These are phyloP conservation scores for Ceryle rudis DNA, from an alignment of 2,797 vertebrate species.

Conservation along the genomic window DNA sequence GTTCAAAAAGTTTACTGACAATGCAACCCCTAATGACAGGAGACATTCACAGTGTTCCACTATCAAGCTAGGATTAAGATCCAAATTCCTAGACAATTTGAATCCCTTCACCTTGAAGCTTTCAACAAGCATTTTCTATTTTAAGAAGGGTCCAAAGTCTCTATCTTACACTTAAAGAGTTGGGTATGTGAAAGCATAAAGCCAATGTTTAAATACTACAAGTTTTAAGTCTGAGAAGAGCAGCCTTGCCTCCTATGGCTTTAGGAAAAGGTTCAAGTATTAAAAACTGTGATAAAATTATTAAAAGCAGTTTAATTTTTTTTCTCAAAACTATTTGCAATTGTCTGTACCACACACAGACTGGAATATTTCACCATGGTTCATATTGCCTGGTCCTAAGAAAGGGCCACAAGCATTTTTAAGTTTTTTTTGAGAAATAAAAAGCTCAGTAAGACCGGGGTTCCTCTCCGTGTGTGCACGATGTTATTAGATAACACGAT, in stretches of 20 bases:
- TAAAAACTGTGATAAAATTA: no score
- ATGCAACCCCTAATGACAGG: not conserved
- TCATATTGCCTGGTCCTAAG: not conserved
- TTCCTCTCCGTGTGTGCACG: not conserved
- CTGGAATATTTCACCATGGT: not conserved
- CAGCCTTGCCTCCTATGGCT: not conserved
- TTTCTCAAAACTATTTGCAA: not conserved
- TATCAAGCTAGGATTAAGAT: not conserved
- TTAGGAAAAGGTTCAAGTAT: not conserved
- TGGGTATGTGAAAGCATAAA: not conserved
- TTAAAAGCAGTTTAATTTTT: not conserved
- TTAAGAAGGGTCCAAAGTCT: not conserved
- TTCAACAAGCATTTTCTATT: not conserved
- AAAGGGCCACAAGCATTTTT: not conserved
- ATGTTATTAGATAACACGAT: not conserved
- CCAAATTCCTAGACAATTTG: not conserved
- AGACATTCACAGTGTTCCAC: not conserved
- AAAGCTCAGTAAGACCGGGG: conserved; percentile 36
- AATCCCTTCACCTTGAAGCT: not conserved
- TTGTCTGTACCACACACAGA: not conserved
- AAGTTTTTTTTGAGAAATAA: conserved; percentile 33
- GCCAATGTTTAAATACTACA: not conserved
- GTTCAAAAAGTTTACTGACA: not conserved
- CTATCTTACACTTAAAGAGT: no score
- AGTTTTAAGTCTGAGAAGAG: not conserved